Evolutionary conservation across 1,140 invertebrate species (phyloP).

Genomic region (Solenopsis fugax): DNA sequence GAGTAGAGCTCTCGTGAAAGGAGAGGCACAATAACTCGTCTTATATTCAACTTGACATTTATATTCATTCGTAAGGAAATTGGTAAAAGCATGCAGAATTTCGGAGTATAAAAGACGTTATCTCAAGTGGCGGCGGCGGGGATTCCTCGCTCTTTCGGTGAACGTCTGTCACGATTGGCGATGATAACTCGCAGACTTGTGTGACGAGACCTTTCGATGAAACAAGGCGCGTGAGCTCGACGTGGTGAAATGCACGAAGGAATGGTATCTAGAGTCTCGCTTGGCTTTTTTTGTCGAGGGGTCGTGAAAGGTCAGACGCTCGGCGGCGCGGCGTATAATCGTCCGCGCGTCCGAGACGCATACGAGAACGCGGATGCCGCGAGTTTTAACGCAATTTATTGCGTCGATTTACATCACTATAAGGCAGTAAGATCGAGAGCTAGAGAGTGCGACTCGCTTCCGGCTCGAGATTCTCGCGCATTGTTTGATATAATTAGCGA

Average conservation of each 20-base stretch:
- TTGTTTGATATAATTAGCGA: background rate
- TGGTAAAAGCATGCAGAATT: no score
- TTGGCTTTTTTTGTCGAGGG: background rate
- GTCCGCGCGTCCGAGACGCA: background rate
- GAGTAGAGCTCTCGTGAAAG: no score
- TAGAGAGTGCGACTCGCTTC: background rate
- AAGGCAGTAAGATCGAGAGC: background rate
- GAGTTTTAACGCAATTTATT: background rate
- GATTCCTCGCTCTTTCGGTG: no score
- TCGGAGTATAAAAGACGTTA: no score
- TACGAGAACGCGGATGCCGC: background rate
- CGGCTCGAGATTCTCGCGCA: background rate
- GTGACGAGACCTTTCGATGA: no score
- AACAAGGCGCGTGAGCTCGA: no score
- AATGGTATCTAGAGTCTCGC: background rate
- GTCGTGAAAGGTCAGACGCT: background rate
- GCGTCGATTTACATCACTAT: constrained; percentile 42
- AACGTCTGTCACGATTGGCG: no score
- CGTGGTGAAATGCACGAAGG: background rate
- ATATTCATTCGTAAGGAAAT: no score
- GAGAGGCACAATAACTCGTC: no score
- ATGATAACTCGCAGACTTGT: no score
- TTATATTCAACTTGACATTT: no score
- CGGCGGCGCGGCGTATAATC: background rate
- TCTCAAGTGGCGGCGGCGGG: no score